Conservation (phyloP, 1,140 invertebrate species). For the Arion vulgaris region DNA sequence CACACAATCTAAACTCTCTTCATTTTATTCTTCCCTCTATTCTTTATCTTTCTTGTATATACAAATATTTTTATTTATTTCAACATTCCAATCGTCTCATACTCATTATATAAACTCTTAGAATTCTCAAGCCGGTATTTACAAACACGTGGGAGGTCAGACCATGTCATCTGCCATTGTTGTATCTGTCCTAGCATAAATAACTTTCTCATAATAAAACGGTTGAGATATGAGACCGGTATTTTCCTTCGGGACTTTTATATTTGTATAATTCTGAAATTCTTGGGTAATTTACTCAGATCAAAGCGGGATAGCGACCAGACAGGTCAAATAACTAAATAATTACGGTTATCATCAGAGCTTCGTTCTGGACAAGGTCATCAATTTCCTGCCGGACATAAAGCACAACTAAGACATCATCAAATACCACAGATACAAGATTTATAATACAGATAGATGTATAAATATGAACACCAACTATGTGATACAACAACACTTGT, state of each 20-base stretch:
- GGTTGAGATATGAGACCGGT: neutral
- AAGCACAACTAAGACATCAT: no score
- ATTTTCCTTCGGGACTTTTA: neutral
- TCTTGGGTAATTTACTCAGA: no score
- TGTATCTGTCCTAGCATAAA: neutral
- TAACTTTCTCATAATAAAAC: neutral
- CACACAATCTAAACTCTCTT: neutral
- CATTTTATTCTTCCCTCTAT: neutral
- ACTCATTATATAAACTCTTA: neutral
- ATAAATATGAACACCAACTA: no score
- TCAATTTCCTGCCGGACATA: no score
- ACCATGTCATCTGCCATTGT: neutral
- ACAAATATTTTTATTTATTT: neutral
- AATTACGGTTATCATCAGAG: no score
- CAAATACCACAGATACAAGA: no score
- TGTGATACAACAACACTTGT: no score
- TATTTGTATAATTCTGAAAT: neutral
- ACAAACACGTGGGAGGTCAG: neutral
- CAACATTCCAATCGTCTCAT: neutral
- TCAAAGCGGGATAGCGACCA: no score
- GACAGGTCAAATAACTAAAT: no score
- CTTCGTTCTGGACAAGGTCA: no score
- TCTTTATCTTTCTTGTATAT: neutral
- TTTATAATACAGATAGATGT: no score
- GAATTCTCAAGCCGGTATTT: neutral